These are phyloP conservation scores for Drosophila mercatorum DNA, from an alignment of 2,888 invertebrate species.

Conservation along the genomic window DNA sequence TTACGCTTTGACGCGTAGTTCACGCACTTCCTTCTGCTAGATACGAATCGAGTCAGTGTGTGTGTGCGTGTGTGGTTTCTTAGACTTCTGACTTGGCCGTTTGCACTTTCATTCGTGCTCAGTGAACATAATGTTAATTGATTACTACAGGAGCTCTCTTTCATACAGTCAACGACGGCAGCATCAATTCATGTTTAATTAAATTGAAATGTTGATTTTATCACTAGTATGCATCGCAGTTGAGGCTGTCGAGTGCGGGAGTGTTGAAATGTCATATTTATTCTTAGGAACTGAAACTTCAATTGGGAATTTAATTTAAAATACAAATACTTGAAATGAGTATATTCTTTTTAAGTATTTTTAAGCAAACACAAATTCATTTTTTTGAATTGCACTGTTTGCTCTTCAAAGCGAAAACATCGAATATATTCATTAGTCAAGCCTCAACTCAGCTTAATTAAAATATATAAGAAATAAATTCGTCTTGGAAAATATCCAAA, in stretches of 20 bases:
- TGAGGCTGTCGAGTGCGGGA: background rate
- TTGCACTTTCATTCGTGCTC: constrained; percentile 50
- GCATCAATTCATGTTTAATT: constrained; percentile 69
- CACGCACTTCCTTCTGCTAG: constrained; percentile 24
- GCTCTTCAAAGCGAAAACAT: too few species aligned
- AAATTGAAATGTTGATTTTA: constrained; percentile 70
- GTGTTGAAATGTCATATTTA: constrained; percentile 1
- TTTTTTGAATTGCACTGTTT: background rate
- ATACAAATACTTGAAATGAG: background rate
- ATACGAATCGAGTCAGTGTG: constrained; percentile 6
- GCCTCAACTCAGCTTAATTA: constrained; percentile 7
- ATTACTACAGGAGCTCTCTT: constrained; percentile 26
- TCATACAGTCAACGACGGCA: constrained; percentile 29
- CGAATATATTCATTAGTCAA: background rate
- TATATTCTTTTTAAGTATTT: background rate
- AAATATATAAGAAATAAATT: constrained; percentile 1
- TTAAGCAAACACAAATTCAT: background rate
- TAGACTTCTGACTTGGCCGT: constrained; percentile 26
- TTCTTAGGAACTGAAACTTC: background rate
- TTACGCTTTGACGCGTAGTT: constrained; percentile 30
- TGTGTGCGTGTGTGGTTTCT: constrained; percentile 11
- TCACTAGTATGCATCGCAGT: constrained; percentile 29
- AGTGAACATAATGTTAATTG: constrained; percentile 54
- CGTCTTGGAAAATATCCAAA: background rate
- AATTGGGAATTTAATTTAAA: background rate